Evolutionary conservation across 2,888 invertebrate species (phyloP), one percentile per base, ranked within the genome.

Genomic region (Eremobia ochroleuca): DNA sequence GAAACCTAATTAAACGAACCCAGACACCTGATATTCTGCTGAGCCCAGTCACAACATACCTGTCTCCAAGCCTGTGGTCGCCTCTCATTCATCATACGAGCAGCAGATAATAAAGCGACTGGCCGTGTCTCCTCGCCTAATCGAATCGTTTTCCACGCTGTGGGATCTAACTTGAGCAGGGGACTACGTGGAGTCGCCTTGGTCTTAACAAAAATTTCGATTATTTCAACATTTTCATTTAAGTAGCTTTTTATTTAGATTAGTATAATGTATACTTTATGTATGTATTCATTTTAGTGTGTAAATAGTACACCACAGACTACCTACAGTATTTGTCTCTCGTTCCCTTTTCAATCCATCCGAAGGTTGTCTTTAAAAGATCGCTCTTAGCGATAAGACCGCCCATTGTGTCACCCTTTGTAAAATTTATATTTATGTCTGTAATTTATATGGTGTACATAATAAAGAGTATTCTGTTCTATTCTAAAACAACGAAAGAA

Each of bases 121-220:
- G 74, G 73, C 67, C 84, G 76, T 83, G 85, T 85, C 87, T 81
- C 81, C 82, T 85, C 87, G 87, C 86, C 88, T 92, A 92, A 93
- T 92, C 92, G 91, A 92, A 92, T 90, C 92, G 92, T 91, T 92
- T 92, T 91, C 91, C 90, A 91, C 90, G 90, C 88, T 90, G 81
- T 86, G 86, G 83, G 88, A 89, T 87, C 80, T 75, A 71, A 76
- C 66, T 46, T 5, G 81, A 82, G 85, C 80, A 84, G 37, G 9
- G 74, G 46, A 37, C 31, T 18, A 4, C 1, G 46, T 87, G 8
- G 87, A 88, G 84, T 64, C 13, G 58, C 0, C n/a, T 28, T 66
- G 0, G 15, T 49, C 31, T 4, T 67, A 8, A 66, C 8, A 46
- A 31, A 4, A 21, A 4, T 11, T 40, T 28, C 9, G 59, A 9